A percentile compares a stretch with the other conserved stretches of the same genome.
phyloP scores from a whole-genome alignment of 2,888 invertebrate genomes.

The Lasiommata megera region DNA sequence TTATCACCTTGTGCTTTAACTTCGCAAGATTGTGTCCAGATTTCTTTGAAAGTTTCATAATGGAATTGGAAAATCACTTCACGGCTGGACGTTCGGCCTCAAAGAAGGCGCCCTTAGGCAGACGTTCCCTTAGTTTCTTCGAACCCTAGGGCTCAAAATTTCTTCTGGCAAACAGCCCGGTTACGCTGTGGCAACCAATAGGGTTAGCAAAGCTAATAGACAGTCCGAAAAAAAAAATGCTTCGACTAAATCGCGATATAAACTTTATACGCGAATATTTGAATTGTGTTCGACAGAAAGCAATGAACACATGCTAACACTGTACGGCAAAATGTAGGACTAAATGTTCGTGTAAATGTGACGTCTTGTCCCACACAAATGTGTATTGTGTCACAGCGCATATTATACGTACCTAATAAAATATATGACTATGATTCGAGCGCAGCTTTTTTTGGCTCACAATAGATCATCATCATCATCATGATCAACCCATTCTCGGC shows the following conservation, averaged over 20 bases:
- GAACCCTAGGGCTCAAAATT: no score
- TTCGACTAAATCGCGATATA: background rate
- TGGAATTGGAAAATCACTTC: slow-evolving; percentile 28
- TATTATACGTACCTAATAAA: no score
- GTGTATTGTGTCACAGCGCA: slow-evolving; percentile 21
- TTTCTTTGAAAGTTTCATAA: slow-evolving; percentile 63
- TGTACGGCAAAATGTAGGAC: slow-evolving; percentile 34
- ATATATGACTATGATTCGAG: no score
- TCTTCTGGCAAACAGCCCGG: no score
- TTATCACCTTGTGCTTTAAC: slow-evolving; percentile 69
- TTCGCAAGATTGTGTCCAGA: slow-evolving; percentile 61
- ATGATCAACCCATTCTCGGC: no score
- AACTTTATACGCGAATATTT: slow-evolving; percentile 22
- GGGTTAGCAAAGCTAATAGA: no score
- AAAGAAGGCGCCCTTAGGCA: no score
- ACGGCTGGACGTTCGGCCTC: slow-evolving; percentile 1
- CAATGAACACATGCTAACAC: slow-evolving; percentile 35
- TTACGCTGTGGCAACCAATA: no score
- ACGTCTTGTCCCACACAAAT: slow-evolving; percentile 32
- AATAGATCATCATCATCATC: no score
- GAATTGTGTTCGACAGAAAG: slow-evolving; percentile 28
- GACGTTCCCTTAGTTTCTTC: no score
- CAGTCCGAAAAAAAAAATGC: background rate
- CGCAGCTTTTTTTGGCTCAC: no score
- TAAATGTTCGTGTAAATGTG: slow-evolving; percentile 30